Percentiles rank a stretch among this genome's conserved stretches.
Evolutionary conservation across 2,797 vertebrate genomes (phyloP).

Genomic region (Hippopotamyrus pictus): DNA sequence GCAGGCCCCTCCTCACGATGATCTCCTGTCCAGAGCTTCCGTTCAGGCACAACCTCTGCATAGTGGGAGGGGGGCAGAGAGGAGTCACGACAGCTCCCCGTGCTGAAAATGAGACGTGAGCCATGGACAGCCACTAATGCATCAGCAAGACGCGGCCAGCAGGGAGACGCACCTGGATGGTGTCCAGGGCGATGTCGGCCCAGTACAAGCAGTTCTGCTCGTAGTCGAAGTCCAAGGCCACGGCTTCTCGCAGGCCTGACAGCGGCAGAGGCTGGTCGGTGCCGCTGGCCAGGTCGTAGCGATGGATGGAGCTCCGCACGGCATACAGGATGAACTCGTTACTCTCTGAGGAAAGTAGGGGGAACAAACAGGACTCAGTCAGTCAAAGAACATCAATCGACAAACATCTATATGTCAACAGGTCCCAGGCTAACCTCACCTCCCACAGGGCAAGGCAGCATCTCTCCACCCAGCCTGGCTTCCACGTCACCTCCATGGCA

Average conservation of each 20-base stretch:
- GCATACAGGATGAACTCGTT: conserved; percentile 95
- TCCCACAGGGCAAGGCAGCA: conserved; percentile 87
- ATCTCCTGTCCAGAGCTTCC: conserved; percentile 89
- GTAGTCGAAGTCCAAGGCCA: conserved; percentile 93
- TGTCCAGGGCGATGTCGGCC: conserved; percentile 88
- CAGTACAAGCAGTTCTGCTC: conserved; percentile 95
- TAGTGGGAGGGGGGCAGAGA: background rate
- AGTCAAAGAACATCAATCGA: background rate
- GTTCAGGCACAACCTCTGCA: conserved; percentile 84
- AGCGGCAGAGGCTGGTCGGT: conserved; percentile 81
- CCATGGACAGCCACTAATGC: background rate
- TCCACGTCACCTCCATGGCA: conserved; percentile 90
- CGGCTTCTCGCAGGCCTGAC: conserved; percentile 75
- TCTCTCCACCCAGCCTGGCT: conserved; percentile 80
- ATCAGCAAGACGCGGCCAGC: background rate
- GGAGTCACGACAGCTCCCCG: background rate
- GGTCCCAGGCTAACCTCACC: conserved; percentile 60
- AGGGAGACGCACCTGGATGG: conserved; percentile 75
- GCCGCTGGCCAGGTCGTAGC: conserved; percentile 85
- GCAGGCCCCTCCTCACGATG: conserved; percentile 76
- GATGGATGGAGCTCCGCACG: conserved; percentile 85
- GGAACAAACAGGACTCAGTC: background rate
- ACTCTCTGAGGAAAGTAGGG: conserved; percentile 70
- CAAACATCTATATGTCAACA: background rate
- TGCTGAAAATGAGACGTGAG: background rate